Evolutionary conservation across 2,113 vertebrate genomes (phyloP).

Genomic region (Menidia beryllina): DNA sequence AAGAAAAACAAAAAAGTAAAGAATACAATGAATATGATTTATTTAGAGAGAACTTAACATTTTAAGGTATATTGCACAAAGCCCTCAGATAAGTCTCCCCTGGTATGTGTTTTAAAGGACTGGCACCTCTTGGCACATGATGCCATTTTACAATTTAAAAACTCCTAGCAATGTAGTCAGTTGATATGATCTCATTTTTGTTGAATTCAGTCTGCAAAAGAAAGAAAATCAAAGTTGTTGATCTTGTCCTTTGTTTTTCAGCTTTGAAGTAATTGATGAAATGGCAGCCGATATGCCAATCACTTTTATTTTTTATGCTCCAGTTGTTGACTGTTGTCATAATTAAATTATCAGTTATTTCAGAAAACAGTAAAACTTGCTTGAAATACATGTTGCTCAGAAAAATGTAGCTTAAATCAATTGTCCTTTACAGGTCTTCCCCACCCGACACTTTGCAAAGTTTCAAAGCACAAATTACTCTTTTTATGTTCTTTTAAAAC

Average conservation of each 20-base stretch:
- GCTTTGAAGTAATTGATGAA: too few relatives aligned
- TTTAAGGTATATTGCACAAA: background rate
- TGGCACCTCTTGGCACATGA: background rate
- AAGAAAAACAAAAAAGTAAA: slow-evolving; percentile 13
- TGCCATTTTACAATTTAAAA: too few relatives aligned
- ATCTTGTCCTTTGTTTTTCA: background rate
- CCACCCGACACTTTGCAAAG: too few relatives aligned
- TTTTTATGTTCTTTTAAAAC: too few relatives aligned
- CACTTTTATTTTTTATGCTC: too few relatives aligned
- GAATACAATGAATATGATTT: background rate
- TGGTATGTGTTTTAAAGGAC: background rate
- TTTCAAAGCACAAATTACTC: too few relatives aligned
- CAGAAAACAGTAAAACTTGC: too few relatives aligned
- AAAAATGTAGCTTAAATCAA: too few relatives aligned
- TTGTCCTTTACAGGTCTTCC: too few relatives aligned
- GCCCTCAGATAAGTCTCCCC: background rate
- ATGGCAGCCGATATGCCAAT: background rate
- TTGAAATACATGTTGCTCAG: too few relatives aligned
- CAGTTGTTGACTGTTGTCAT: background rate
- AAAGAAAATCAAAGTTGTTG: background rate
- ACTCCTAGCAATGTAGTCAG: background rate
- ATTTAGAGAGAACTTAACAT: background rate
- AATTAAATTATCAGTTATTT: too few relatives aligned
- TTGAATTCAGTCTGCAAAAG: background rate
- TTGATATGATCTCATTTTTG: background rate